A percentile compares a stretch with the other conserved stretches of the same genome.
These are phyloP conservation scores for Ptychodera flava DNA, from an alignment of 35 echinoderm and acorn worm species.

Conservation along the genomic window DNA sequence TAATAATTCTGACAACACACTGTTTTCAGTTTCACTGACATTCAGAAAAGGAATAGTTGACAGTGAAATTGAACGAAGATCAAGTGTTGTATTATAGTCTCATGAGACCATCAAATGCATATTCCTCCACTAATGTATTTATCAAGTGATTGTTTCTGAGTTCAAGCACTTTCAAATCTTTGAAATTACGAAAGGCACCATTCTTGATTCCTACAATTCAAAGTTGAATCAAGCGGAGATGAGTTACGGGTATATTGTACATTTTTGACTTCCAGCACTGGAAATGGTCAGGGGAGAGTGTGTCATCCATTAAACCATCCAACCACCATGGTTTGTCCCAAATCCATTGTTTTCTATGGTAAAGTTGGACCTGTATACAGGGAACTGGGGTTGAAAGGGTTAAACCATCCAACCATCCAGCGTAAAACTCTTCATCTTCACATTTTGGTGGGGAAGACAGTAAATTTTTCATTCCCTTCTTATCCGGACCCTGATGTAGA, in stretches of 20 bases:
- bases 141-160: neutral
- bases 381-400: too few relatives aligned
- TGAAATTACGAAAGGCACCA: neutral
- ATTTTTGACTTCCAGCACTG: neutral
- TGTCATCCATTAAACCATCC: neutral
- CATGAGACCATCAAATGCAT: neutral
- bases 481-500: neutral
- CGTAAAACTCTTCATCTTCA: too few relatives aligned
- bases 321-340: too few relatives aligned
- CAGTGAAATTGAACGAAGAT: neutral
- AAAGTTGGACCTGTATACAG: too few relatives aligned
- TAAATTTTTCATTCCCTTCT: neutral
- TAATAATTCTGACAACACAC: neutral
- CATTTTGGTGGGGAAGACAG: neutral
- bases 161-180: neutral
- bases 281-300: neutral
- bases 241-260: too few relatives aligned
- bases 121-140: neutral
- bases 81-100: neutral
- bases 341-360: too few relatives aligned
- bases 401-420: too few relatives aligned
- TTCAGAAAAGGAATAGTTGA: neutral
- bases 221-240: neutral
- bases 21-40: neutral
- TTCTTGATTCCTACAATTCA: neutral